Percentiles rank a stretch among this genome's conserved stretches.
Conservation (phyloP, 2,113 vertebrate genomes). For the Aptenodytes patagonicus region DNA sequence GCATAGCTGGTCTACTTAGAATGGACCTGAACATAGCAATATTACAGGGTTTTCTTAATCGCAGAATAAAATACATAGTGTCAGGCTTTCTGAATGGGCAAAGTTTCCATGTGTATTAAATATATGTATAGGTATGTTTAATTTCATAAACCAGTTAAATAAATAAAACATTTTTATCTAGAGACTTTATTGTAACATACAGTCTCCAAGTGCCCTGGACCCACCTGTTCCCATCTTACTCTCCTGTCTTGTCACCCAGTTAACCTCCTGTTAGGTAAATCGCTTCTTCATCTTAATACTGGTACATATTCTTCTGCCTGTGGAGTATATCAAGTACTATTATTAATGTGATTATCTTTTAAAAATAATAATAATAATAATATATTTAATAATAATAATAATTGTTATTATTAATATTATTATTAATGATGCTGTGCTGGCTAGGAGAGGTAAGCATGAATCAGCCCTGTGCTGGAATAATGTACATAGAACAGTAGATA, state of each 20-base stretch:
- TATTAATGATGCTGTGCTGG: not conserved
- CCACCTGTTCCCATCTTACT: not conserved
- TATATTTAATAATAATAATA: too few relatives aligned
- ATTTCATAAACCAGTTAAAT: not conserved
- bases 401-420: too few relatives aligned
- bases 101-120: not conserved
- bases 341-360: not conserved
- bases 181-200: not conserved
- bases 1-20: not conserved
- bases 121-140: not conserved
- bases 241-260: not conserved
- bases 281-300: not conserved
- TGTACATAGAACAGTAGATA: not conserved
- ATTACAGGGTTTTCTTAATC: not conserved
- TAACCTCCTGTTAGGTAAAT: not conserved
- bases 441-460: not conserved
- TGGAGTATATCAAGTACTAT: not conserved
- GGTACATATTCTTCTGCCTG: not conserved
- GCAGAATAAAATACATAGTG: not conserved
- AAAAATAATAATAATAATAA: too few relatives aligned
- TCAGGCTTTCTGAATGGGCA: not conserved
- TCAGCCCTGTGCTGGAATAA: not conserved
- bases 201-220: not conserved
- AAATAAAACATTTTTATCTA: not conserved
- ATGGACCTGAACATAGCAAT: not conserved